phyloP scores from a whole-genome alignment of 2,797 vertebrate species.

The Enteromius anoplus region DNA sequence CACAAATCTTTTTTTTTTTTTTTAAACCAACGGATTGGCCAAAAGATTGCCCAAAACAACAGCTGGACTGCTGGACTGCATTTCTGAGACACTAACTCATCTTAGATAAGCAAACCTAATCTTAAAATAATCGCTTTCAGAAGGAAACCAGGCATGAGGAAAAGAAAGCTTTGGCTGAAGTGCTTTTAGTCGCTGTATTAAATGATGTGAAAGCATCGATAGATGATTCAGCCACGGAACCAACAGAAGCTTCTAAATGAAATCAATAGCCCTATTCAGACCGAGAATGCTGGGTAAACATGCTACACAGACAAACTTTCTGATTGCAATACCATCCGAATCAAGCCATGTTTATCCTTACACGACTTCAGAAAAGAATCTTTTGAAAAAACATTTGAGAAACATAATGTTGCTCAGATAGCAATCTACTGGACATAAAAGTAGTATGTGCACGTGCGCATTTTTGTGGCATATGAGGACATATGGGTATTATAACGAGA shows the following conservation, averaged over 20 bases:
- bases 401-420: rapidly evolving
- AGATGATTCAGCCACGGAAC: neutral
- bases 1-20: neutral
- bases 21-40: neutral
- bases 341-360: neutral
- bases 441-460: neutral
- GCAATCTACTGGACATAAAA: neutral
- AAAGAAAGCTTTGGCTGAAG: neutral
- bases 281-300: neutral
- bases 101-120: slow-evolving; percentile 1
- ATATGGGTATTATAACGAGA: no score
- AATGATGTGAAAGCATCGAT: slow-evolving; percentile 6
- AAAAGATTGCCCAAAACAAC: slow-evolving; percentile 5
- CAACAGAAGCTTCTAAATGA: neutral
- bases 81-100: neutral
- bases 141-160: slow-evolving; percentile 4
- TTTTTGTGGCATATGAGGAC: no score
- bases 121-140: neutral
- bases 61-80: neutral
- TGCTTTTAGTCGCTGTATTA: neutral
- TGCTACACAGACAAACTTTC: neutral
- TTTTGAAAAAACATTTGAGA: neutral
- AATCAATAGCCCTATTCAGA: neutral
- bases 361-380: neutral
- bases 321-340: neutral